Percentiles rank a stretch among this genome's conserved stretches.
phyloP scores from a whole-genome alignment of 1,140 invertebrate species.

The Lasioglossum albipes region DNA sequence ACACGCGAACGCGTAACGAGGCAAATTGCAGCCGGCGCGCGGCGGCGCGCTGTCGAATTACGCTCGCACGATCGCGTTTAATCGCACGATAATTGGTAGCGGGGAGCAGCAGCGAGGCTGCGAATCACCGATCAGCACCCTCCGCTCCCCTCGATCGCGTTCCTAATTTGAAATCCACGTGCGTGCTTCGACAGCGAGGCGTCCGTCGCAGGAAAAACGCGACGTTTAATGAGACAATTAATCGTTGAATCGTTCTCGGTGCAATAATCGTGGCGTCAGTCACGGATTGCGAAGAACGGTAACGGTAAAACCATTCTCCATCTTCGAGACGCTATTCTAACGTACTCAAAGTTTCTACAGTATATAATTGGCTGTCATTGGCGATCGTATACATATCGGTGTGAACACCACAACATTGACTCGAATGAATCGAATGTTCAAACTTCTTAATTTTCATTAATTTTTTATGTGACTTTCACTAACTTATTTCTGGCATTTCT shows the following conservation, averaged over 20 bases:
- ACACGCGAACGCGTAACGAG: constrained; percentile 25
- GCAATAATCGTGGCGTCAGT: not conserved
- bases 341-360: not conserved
- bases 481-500: too few relatives aligned
- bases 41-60: constrained; percentile 7
- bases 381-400: too few relatives aligned
- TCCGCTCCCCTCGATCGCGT: not conserved
- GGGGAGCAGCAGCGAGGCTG: not conserved
- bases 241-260: constrained; percentile 10
- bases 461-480: too few relatives aligned
- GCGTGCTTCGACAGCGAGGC: not conserved
- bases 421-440: too few relatives aligned
- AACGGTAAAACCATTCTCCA: constrained; percentile 11
- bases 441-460: too few relatives aligned
- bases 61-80: constrained; percentile 24
- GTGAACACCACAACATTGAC: too few relatives aligned
- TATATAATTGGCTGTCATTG: too few relatives aligned
- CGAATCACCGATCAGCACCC: constrained; percentile 1
- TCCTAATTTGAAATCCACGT: not conserved
- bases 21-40: constrained; percentile 31
- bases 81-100: constrained; percentile 34
- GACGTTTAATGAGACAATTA: not conserved
- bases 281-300: not conserved
- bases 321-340: constrained; percentile 8
- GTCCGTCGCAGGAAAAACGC: not conserved